Evolutionary conservation across 2,113 vertebrate genomes (phyloP).

Genomic region (Ariopsis seemanni): DNA sequence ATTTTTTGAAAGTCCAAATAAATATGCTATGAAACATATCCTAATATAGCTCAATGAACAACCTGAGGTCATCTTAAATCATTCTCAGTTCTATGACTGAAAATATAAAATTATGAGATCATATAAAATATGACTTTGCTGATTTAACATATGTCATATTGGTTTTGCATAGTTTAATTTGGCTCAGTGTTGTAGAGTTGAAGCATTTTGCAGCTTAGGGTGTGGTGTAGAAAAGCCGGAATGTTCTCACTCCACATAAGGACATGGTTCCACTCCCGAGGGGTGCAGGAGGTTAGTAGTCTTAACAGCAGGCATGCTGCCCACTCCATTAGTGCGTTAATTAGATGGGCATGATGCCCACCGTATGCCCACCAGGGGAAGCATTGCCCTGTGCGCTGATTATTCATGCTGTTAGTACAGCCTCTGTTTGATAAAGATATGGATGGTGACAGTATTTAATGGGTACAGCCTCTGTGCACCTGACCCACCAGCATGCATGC

Average conservation of each 20-base stretch:
- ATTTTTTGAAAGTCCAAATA: not conserved
- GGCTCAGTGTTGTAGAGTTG: not conserved
- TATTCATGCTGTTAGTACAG: slow-evolving; percentile 42
- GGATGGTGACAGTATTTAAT: slow-evolving; percentile 46
- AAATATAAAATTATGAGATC: not conserved
- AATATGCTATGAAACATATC: not conserved
- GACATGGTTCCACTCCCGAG: slow-evolving; percentile 18
- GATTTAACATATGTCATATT: not conserved
- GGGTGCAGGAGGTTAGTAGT: slow-evolving; percentile 28
- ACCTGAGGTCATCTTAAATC: not conserved
- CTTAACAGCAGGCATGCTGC: slow-evolving; percentile 52
- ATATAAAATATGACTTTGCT: not conserved
- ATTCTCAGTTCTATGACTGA: not conserved
- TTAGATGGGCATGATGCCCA: slow-evolving; percentile 55
- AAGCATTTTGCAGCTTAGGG: not conserved
- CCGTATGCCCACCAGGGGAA: slow-evolving; percentile 36
- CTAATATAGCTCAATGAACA: not conserved
- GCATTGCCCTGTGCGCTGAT: slow-evolving; percentile 48
- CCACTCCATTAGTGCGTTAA: slow-evolving; percentile 57
- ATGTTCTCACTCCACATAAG: slow-evolving; percentile 23
- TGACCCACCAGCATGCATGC: slow-evolving; percentile 39
- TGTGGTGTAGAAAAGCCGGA: slow-evolving; percentile 7
- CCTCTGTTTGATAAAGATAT: slow-evolving; percentile 35
- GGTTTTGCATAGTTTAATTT: not conserved
- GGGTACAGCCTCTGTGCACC: slow-evolving; percentile 35